Evolutionary conservation across 1,140 invertebrate species (phyloP).

Genomic region (Cheumatopsyche charites): DNA sequence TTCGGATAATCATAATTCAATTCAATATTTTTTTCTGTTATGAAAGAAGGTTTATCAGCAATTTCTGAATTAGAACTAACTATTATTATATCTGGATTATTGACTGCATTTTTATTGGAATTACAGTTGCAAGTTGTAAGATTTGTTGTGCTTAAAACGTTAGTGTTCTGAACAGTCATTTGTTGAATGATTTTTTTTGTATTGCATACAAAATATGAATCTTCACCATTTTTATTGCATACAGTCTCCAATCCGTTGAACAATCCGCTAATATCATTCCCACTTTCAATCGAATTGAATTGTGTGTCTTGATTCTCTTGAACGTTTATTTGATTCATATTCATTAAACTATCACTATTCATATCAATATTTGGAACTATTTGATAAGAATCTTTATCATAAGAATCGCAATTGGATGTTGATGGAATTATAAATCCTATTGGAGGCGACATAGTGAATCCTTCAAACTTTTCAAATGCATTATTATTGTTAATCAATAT

Average conservation of each 20-base stretch:
- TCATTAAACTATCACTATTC: background rate
- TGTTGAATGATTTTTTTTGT: constrained; percentile 57
- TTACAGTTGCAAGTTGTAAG: constrained; percentile 30
- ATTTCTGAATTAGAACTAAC: background rate
- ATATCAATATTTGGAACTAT: constrained; percentile 41
- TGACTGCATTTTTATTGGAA: constrained; percentile 3
- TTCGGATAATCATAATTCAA: constrained; percentile 60
- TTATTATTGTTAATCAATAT: constrained; percentile 47
- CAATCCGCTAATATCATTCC: constrained; percentile 59
- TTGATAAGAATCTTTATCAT: constrained; percentile 29
- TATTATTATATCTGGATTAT: constrained; percentile 26
- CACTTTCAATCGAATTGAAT: constrained; percentile 50
- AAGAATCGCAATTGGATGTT: constrained; percentile 15
- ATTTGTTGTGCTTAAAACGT: background rate
- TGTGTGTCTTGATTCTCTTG: background rate
- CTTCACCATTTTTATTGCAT: constrained; percentile 50
- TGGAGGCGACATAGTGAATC: constrained; percentile 38
- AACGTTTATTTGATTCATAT: background rate
- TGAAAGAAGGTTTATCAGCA: constrained; percentile 51
- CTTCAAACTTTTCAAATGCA: constrained; percentile 38
- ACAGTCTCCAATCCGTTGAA: constrained; percentile 57
- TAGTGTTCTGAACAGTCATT: constrained; percentile 42
- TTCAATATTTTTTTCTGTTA: constrained; percentile 62
- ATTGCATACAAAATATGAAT: constrained; percentile 59
- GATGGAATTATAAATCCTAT: constrained; percentile 45